A percentile compares a stretch with the other conserved stretches of the same genome.
phyloP scores from a whole-genome alignment of 1,140 invertebrate genomes.

The Apis dorsata region DNA sequence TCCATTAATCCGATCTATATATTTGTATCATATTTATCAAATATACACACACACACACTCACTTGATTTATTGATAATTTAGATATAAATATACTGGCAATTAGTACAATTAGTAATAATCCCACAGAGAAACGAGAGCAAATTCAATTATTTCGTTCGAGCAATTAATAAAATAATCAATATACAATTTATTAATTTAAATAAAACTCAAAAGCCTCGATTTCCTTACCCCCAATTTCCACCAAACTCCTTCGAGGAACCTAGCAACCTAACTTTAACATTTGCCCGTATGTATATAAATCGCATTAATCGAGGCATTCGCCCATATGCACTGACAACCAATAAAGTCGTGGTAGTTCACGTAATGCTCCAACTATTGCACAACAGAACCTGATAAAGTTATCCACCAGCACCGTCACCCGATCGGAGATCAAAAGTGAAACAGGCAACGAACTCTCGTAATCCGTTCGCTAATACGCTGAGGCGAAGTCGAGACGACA shows the following conservation, averaged over 20 bases:
- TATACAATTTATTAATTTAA: too few relatives aligned
- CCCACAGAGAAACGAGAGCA: too few relatives aligned
- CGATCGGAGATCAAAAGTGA: slow-evolving; percentile 21
- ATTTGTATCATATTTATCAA: too few relatives aligned
- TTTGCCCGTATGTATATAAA: not conserved
- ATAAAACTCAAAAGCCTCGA: too few relatives aligned
- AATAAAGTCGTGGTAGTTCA: not conserved
- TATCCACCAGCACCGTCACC: not conserved
- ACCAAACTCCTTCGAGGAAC: not conserved
- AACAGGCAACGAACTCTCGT: slow-evolving; percentile 39
- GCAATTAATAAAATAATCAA: too few relatives aligned
- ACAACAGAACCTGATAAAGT: slow-evolving; percentile 13
- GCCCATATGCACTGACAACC: not conserved
- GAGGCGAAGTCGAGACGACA: slow-evolving; percentile 32
- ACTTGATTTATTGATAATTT: too few relatives aligned
- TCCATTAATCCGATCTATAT: too few relatives aligned
- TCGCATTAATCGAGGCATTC: slow-evolving; percentile 23
- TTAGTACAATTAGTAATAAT: too few relatives aligned
- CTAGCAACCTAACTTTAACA: not conserved
- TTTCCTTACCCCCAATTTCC: too few relatives aligned
- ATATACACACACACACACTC: too few relatives aligned
- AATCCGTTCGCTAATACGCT: slow-evolving; percentile 59
- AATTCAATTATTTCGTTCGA: too few relatives aligned
- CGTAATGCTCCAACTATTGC: slow-evolving; percentile 52
- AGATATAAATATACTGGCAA: too few relatives aligned